Conservation (phyloP, 2,888 invertebrate genomes). For the Hybos culiciformis region DNA sequence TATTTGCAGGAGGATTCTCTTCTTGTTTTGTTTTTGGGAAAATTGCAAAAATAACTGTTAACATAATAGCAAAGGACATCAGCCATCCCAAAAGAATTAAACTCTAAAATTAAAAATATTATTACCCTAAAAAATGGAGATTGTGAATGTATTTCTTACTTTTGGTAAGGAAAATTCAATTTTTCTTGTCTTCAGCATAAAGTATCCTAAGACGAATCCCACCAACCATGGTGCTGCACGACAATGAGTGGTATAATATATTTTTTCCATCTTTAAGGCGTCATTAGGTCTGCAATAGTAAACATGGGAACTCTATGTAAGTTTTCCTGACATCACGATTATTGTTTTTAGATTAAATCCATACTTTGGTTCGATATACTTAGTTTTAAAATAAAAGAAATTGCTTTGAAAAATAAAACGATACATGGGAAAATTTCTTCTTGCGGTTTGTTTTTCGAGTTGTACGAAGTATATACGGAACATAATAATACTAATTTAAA, state of each 20-base stretch:
- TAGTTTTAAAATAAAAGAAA: neutral
- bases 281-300: conserved; percentile 19
- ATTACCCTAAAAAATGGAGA: neutral
- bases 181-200: conserved; percentile 27
- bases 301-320: too few relatives aligned
- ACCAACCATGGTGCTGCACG: conserved; percentile 34
- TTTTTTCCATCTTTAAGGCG: conserved; percentile 26
- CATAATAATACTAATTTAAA: too few relatives aligned
- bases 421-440: too few relatives aligned
- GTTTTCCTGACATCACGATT: too few relatives aligned
- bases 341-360: too few relatives aligned
- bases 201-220: conserved; percentile 33
- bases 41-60: conserved; percentile 28
- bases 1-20: conserved; percentile 21
- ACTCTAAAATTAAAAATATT: conserved; percentile 2
- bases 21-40: conserved; percentile 27
- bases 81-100: conserved; percentile 29
- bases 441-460: too few relatives aligned
- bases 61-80: conserved; percentile 24
- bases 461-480: too few relatives aligned
- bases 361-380: too few relatives aligned
- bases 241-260: conserved; percentile 33
- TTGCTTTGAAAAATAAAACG: neutral
- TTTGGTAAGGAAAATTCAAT: conserved; percentile 26
- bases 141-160: conserved; percentile 6